Base-by-base conservation (phyloP, 1,140 invertebrate species). In the Cheumatopsyche charites region DNA sequence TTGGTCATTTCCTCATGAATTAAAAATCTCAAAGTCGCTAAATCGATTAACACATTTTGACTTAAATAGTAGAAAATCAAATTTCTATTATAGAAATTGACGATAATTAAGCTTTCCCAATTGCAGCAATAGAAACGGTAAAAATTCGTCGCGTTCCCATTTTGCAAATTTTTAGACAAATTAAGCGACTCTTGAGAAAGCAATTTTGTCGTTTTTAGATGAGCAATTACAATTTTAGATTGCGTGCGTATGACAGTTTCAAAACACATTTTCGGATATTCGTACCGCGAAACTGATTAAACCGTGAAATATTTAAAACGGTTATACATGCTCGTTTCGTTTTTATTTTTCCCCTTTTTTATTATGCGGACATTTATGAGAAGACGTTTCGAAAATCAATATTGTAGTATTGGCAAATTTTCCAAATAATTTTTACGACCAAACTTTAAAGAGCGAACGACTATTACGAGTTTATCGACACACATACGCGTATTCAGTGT, bases 141-240 rank as follows among this genome's bases (percentile, higher is more conserved):
- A 52, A 52, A 52, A 52, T 52, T 17, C 15, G 19, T 52, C 15
- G 47, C 47, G 47, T 52, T 52, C 47, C 19, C 47, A 19, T 52
- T 52, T 52, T 52, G 47, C 47, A 19, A 52, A 52, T 52, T 52
- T 49, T 19, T 49, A n/a, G 45, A 19, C 13, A 49, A 49, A 49
- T 49, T 49, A 49, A 49, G 13, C 13, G 3, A 49, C 47, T 52
- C 15, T 47, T 52, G 13, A n/a, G 19, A 4, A 52, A 52, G 47
- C 7, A 52, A 17, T 9, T 17, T 52, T 19, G 47, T 17, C 5
- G 47, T 49, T 13, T 49, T n/a, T 49, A 49, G 17, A 15, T 49
- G 26, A 19, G 58, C 58, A 62, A 62, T 62, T 62, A 62, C 13
- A 26, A 52, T 52, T 52, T 52, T 15, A 52, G 19, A 52, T 36